A percentile compares a stretch with the other conserved stretches of the same genome.
These are phyloP conservation scores for Cuculus canorus DNA, from an alignment of 2,797 vertebrate species.

Conservation along the genomic window DNA sequence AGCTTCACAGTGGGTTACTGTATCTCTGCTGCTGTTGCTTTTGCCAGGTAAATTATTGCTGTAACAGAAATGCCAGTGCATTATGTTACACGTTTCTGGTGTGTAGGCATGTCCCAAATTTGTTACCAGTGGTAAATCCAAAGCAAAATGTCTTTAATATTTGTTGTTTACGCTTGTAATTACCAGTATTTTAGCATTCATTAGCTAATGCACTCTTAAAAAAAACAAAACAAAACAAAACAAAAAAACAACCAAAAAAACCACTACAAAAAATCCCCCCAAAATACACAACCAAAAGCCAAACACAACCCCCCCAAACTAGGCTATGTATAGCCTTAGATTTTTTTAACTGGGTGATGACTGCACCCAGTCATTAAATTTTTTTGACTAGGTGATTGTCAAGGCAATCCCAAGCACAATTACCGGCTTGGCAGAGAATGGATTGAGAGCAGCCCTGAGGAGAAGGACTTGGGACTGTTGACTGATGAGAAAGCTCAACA, in stretches of 20 bases:
- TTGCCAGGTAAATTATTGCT: neutral
- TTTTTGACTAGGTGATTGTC: too few species aligned
- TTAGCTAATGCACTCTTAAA: neutral
- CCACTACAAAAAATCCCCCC: too few species aligned
- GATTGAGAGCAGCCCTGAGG: too few species aligned
- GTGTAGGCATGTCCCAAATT: neutral
- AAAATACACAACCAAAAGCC: neutral
- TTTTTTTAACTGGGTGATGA: neutral
- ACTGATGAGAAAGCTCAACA: too few species aligned
- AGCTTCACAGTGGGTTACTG: neutral
- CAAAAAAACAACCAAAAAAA: too few species aligned
- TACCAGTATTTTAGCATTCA: neutral
- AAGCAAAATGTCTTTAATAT: neutral
- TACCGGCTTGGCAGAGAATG: too few species aligned
- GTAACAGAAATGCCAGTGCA: neutral
- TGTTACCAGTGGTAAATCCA: neutral
- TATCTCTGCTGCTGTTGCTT: neutral
- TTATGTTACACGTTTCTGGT: fast-evolving
- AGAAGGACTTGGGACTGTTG: too few species aligned
- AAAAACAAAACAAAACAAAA: neutral
- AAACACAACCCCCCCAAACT: neutral
- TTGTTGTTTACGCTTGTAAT: neutral
- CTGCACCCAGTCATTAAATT: too few species aligned
- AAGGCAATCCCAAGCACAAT: too few species aligned
- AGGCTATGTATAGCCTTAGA: neutral